Evolutionary conservation across 2,888 invertebrate genomes (phyloP).

Genomic region (Cactoblastis cactorum): DNA sequence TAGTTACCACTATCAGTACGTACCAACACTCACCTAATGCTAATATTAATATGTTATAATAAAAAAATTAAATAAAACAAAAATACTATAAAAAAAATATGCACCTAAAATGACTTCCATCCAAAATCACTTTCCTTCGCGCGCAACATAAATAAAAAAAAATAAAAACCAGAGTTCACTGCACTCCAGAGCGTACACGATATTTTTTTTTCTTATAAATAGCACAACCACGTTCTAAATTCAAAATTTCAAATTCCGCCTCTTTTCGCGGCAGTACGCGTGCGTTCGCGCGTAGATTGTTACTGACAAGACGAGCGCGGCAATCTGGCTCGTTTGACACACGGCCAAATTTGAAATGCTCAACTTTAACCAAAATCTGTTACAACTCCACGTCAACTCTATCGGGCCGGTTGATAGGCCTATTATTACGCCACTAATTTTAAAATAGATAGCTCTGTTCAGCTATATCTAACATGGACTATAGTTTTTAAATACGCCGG

Average conservation of each 20-base stretch:
- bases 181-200: conserved; percentile 54
- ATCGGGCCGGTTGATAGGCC: conserved; percentile 5
- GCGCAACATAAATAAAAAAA: conserved; percentile 21
- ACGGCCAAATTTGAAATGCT: conserved; percentile 36
- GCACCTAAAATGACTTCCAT: conserved; percentile 15
- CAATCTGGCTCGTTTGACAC: conserved; percentile 16
- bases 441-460: conserved; percentile 7
- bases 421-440: conserved; percentile 24
- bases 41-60: no score
- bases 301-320: conserved; percentile 45
- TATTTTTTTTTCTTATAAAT: conserved; percentile 44
- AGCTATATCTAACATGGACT: background rate
- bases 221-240: conserved; percentile 40
- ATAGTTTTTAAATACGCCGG: conserved; percentile 19
- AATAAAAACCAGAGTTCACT: conserved; percentile 50
- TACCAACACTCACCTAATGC: no score
- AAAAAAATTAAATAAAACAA: no score
- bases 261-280: conserved; percentile 31
- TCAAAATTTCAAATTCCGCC: conserved; percentile 32
- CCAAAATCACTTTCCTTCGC: conserved; percentile 16
- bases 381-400: background rate
- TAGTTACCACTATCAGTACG: no score
- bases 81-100: background rate
- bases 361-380: background rate
- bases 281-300: conserved; percentile 55